Base-by-base conservation (phyloP, 2,113 vertebrate species). In the Protobothrops flavoviridis region DNA sequence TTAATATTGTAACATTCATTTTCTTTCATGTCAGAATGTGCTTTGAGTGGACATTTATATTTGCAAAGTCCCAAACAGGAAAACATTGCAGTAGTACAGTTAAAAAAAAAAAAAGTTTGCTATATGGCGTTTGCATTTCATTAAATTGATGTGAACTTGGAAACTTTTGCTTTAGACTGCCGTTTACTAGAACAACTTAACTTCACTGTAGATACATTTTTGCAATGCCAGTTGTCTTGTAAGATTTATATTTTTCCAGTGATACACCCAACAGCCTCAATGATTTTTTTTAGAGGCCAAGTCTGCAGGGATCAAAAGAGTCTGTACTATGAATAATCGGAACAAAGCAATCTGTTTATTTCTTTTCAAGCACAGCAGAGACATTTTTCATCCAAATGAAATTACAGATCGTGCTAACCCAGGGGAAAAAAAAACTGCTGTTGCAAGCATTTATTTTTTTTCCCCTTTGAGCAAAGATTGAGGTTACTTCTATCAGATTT, bases 351-450 rank as follows among this genome's bases (percentile, higher is more conserved):
- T 1, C 20, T 4, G 53, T 81, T 91, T 96, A 90, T 89, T 87
- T n/a, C 56, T 43, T 93, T 91, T 88, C 23, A 52, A 93, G 89
- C 33, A 94, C 91, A 94, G 89, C 95, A 59, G 94, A 93, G 85
- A 91, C 0, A 0, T 93, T 96, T 81, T 95, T 94, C 52, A 95
- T 94, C 33, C 95, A 92, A 95, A 90, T 94, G 95, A 94, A 95
- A 94, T 95, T 93, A 91, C 94, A 48, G 93, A 87, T 90, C 0
- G 0, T 87, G 93, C 90, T 95, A 89, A 90, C 0, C 0, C 88
- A 91, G 94, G 13, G 0, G 0, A 3, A 39, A 61, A 43, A 69
- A 74, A 23, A 33, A 15, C 7, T 55, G n/a, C 2, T 12, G n/a
- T 55, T 33, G 20, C 21, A 89, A 89, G 17, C 74, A 81, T 86